Conservation (phyloP, 2,888 invertebrate genomes). For the Trissoscelio sp. region DNA sequence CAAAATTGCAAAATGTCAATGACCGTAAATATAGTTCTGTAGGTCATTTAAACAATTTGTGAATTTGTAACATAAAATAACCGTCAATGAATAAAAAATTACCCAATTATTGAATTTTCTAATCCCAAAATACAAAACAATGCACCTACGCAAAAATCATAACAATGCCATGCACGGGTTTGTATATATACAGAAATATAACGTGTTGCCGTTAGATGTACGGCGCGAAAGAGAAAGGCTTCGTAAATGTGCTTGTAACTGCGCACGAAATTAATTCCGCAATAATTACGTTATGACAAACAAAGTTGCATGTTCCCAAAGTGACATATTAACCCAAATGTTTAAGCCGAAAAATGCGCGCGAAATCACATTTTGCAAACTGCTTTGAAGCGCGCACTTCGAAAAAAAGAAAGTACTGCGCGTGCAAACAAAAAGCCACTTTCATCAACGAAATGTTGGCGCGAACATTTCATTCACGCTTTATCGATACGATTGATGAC, state of each 20-base stretch:
- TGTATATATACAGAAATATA: slow-evolving; percentile 19
- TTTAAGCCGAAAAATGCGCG: background rate
- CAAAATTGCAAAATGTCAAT: too few species aligned
- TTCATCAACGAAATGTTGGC: background rate
- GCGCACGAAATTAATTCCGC: background rate
- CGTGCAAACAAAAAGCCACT: background rate
- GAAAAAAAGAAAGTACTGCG: background rate
- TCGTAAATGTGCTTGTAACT: background rate
- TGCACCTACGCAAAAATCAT: background rate
- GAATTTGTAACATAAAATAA: background rate
- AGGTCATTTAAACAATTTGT: too few species aligned
- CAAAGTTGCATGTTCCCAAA: background rate
- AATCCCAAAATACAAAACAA: background rate
- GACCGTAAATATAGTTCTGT: too few species aligned
- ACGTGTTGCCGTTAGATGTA: slow-evolving; percentile 19
- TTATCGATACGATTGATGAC: slow-evolving; percentile 1
- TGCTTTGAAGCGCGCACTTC: background rate
- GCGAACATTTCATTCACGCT: too few species aligned
- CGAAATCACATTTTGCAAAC: background rate
- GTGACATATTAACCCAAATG: background rate
- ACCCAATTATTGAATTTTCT: too few species aligned
- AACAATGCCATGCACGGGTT: background rate
- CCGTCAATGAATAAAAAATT: background rate
- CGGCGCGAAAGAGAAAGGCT: slow-evolving; percentile 47
- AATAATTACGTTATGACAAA: background rate